Base-by-base conservation (phyloP, 2,113 vertebrate genomes). In the Antechinus flavipes region DNA sequence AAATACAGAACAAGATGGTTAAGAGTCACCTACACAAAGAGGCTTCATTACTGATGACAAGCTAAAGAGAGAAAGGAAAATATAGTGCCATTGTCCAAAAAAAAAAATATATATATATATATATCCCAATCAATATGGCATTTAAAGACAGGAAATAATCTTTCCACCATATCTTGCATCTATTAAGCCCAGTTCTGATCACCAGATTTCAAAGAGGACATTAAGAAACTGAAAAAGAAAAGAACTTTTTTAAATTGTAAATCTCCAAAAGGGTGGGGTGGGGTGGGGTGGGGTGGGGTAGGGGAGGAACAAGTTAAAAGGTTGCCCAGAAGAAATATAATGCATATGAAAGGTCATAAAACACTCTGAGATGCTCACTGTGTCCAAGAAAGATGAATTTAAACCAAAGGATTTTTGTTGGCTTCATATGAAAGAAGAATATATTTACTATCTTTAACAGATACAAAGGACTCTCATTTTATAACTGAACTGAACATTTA, bases 121-220 rank as follows among this genome's bases (percentile, higher is more conserved):
- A 42, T 42, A 42, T 42, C 42, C 46, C 91, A 84, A 90, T 8
- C 90, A 54, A 9, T 91, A 54, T n/a, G 30, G 2, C 30, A 26
- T 91, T 24, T 8, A 84, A 91, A 2, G 92, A 30, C 91, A 94
- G 91, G 90, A 52, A 12, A 52, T 90, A 93, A 91, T 4, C 35
- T 93, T 89, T 93, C 94, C 52, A 93, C 91, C 49, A 95, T 90
- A 96, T 90, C 76, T 96, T 76, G 46, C n/a, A 95, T 23, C 58
- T 91, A 49, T 89, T 92, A 94, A 58, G 47, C 27, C 89, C 11
- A 93, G 30, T 10, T 25, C 93, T 90, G 49, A 27, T 92, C 54
- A 95, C 5, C 2, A 55, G 16, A 91, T 68, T 4, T 56, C 56
- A 95, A 95, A 94, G 47, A 94, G 94, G 94, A 89, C 26, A 25